Evolutionary conservation across 2,888 invertebrate species (phyloP), one percentile per base, ranked within the genome.

Genomic region (Nomada flava): DNA sequence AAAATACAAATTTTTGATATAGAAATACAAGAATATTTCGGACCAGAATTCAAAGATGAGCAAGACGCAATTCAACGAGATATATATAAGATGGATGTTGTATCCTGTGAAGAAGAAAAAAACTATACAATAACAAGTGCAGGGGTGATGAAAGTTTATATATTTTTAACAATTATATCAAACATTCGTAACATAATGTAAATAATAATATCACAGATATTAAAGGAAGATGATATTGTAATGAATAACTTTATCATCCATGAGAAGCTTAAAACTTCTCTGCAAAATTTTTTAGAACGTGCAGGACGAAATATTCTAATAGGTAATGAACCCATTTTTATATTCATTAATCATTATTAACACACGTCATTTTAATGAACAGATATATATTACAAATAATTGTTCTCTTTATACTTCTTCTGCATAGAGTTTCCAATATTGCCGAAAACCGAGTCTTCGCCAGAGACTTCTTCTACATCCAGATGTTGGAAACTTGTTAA

Each of bases 41-140:
- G 60, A 9, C 62, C 52, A 57, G 68, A 75, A n/a, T 50, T 72
- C n/a, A 85, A 82, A 72, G 77, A 57, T 52, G 80, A 86, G 18
- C 89, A 91, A 55, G 81, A 79, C 29, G 88, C 84, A 20, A 82
- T 91, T 79, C 88, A 88, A 59, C 86, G 86, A 57, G 90, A 91
- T 76, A 91, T 89, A 84, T 79, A 84, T 64, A 89, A 88, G 76
- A 92, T 91, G 90, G 89, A 92, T 82, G 82, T 89, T 59, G 89
- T 91, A 13, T 65, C 64, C 26, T 76, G 29, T 63, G 79, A 84
- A 26, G 86, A 88, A 55, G 72, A 85, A 47, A 75, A 75, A 29
- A 60, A 75, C 20, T 36, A 71, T 68, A 26, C 67, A 36, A 36
- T 52, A 60, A 63, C 52, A n/a, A 57, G 82, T 26, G 44, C 18